Evolutionary conservation across 2,888 invertebrate species (phyloP).

Genomic region (Scaptomyza flava): DNA sequence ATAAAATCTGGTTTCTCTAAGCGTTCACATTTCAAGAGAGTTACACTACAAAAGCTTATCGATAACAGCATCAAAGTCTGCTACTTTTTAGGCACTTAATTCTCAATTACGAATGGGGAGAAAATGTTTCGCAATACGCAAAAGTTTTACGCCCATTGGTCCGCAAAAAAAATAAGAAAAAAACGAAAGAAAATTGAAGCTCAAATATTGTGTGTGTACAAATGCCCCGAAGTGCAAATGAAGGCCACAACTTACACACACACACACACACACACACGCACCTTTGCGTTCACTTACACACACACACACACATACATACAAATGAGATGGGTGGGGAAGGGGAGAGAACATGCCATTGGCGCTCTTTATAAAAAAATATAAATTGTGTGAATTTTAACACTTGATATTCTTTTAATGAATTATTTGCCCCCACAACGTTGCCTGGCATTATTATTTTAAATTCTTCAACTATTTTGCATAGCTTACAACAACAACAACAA

Average conservation of each 20-base stretch:
- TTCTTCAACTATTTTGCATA: conserved; percentile 74
- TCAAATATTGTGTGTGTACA: conserved; percentile 53
- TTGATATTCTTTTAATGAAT: conserved; percentile 79
- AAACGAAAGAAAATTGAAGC: conserved; percentile 20
- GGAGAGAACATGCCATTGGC: conserved; percentile 51
- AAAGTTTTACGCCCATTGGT: conserved; percentile 44
- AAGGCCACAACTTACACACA: conserved; percentile 32
- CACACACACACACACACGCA: conserved; percentile 1
- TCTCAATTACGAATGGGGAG: conserved; percentile 49
- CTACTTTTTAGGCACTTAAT: conserved; percentile 45
- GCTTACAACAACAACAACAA: conserved; percentile 20
- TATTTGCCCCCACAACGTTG: conserved; percentile 64
- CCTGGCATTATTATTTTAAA: conserved; percentile 65
- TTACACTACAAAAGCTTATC: conserved; percentile 19
- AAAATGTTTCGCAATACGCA: conserved; percentile 45
- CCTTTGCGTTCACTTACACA: conserved; percentile 3
- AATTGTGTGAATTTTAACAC: conserved; percentile 80
- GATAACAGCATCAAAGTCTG: conserved; percentile 36
- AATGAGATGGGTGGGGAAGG: background rate
- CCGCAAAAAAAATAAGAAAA: conserved; percentile 22
- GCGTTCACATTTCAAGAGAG: too few relatives aligned
- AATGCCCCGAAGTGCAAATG: conserved; percentile 52
- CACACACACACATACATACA: background rate
- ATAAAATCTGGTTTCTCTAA: too few relatives aligned
- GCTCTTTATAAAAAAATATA: conserved; percentile 42